Evolutionary conservation across 1,140 invertebrate species (phyloP).

Genomic region (Drosophila orena): DNA sequence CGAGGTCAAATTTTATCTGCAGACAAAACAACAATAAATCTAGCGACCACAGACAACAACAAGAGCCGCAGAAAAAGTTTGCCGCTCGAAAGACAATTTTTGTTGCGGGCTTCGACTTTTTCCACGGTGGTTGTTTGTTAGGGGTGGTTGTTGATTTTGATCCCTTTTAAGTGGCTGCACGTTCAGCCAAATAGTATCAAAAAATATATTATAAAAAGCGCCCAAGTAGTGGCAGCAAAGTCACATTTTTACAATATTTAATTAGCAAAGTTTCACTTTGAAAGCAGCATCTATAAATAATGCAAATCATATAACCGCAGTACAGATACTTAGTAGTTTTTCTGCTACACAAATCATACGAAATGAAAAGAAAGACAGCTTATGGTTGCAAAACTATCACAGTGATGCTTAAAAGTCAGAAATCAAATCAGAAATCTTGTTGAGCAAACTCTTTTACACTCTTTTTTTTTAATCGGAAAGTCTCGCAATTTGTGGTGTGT

Average conservation of each 20-base stretch:
- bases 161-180: neutral
- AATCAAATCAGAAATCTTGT: neutral
- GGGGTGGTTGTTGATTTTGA: constrained; percentile 8
- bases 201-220: neutral
- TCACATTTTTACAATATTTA: neutral
- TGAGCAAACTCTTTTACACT: neutral
- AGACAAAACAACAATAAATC: constrained; percentile 75
- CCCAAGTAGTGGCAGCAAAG: neutral
- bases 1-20: constrained; percentile 78
- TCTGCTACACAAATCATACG: neutral
- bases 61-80: constrained; percentile 38
- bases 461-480: constrained; percentile 8
- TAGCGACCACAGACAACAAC: constrained; percentile 67
- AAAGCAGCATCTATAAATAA: too few species aligned
- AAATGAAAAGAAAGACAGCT: neutral
- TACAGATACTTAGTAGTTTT: too few species aligned
- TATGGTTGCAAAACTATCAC: neutral
- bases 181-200: neutral
- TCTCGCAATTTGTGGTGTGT: constrained; percentile 25
- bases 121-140: constrained; percentile 23
- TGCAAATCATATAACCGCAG: too few species aligned
- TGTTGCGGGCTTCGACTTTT: constrained; percentile 25
- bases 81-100: constrained; percentile 22
- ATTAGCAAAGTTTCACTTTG: too few species aligned
- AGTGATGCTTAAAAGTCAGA: neutral